Evolutionary conservation across 2,113 vertebrate species (phyloP), one percentile per base, ranked within the genome.

Genomic region (Ptychochromis oligacanthus): DNA sequence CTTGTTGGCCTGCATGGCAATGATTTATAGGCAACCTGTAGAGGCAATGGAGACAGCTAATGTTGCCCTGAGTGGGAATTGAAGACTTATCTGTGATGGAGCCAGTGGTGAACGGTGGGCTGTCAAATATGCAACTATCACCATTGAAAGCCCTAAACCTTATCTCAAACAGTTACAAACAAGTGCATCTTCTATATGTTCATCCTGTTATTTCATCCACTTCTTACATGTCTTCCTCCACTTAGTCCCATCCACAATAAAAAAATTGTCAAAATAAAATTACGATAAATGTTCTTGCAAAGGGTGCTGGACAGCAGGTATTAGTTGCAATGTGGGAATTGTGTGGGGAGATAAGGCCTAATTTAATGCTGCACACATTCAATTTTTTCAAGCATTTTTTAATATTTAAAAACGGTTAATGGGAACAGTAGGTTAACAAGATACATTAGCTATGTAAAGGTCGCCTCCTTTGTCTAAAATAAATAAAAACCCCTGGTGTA

Each of bases 11-110:
- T 75, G 81, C 85, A 64, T 72, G 85, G 60, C 76, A 62, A 81
- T 90, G 92, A 93, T 91, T 89, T 89, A 93, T 91, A 77, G 83
- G 87, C 79, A 81, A 90, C 88, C 88, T 90, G 92, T 89, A 82
- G 88, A 84, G 26, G 77, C 85, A n/a, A 17, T 9, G 57, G 80
- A 79, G 84, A 81, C 28, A 26, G 78, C 77, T 80, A 80, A 86
- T 89, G 86, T 36, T 56, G 52, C 57, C 38, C 75, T n/a, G 83
- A 79, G 81, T 79, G 77, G 77, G 67, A 83, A 76, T 15, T 65
- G 38, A 83, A 24, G 43, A 81, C 43, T 57, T 60, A 31, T 24
- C 46, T 57, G 78, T 65, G 80, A 76, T 18, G 43, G 84, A 78
- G 79, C 75, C 70, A 62, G 2, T 59, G 46, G 82, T 49, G 77